Conservation (phyloP, 2,797 vertebrate genomes). For the Cetoscarus ocellatus region DNA sequence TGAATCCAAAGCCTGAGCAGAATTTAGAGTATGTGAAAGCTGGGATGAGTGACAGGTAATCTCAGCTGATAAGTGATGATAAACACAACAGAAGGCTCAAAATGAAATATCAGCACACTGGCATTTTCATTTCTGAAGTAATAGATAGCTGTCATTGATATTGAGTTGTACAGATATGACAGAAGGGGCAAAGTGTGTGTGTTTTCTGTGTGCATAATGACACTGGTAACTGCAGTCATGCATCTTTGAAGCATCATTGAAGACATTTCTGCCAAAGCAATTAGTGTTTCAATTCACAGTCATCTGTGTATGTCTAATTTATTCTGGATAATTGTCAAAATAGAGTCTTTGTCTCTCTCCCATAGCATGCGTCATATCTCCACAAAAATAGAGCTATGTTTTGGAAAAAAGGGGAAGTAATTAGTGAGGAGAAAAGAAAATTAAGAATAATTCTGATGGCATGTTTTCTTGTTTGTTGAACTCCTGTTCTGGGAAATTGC, state of each 20-base stretch:
- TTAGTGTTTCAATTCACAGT: conserved; percentile 66
- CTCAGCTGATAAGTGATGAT: conserved; percentile 16
- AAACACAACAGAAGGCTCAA: conserved; percentile 11
- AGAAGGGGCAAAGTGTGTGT: conserved; percentile 11
- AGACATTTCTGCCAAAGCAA: conserved; percentile 66
- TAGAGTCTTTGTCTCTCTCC: conserved; percentile 35
- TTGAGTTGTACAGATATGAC: conserved; percentile 5
- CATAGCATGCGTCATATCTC: conserved; percentile 6
- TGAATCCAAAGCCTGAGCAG: background rate
- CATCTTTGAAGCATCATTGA: conserved; percentile 62
- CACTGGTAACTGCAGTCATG: conserved; percentile 40
- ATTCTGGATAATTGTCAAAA: conserved; percentile 72
- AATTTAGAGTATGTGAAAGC: conserved; percentile 2
- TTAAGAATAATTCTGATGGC: conserved; percentile 36
- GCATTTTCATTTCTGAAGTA: conserved; percentile 8
- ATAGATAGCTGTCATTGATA: conserved; percentile 19
- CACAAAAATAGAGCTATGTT: conserved; percentile 30
- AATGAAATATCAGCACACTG: conserved; percentile 19
- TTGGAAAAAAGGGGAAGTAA: conserved; percentile 25
- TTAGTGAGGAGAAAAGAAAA: conserved; percentile 35
- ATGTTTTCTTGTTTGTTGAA: background rate
- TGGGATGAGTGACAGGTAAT: conserved; percentile 18
- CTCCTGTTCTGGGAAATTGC: too few relatives aligned
- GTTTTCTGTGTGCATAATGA: conserved; percentile 31
- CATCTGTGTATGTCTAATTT: conserved; percentile 64